Evolutionary conservation across 1,140 invertebrate species (phyloP), one percentile per base, ranked within the genome.

Genomic region (Nasonia vitripennis): DNA sequence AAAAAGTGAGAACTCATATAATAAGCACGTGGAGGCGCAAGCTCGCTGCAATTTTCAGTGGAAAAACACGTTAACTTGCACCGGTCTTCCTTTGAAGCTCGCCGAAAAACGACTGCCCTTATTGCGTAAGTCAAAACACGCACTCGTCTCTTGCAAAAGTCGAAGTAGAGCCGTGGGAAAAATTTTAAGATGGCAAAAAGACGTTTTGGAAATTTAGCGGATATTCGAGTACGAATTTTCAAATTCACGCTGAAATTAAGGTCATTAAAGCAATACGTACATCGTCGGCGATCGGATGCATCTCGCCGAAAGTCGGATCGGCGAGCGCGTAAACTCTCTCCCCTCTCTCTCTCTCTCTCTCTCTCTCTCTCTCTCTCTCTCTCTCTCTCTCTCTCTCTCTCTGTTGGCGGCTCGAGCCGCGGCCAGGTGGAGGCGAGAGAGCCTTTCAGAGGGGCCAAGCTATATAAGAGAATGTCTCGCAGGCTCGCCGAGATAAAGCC

Each of bases 381-480:
- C 88, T 87, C 87, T 85, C 84, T 84, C 14, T 71, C 70, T 31
- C 70, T 31, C 83, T 27, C 27, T 27, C 27, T 80, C 86, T 78
- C 78, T 80, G 51, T 78, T 62, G 80, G 83, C 48, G 86, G 12
- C 74, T 81, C 87, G 81, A 86, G 73, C 77, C 89, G 34, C 45
- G 23, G 34, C 45, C 67, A 51, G 41, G 78, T 79, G 90, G 90
- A 91, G 91, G 92, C 91, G 90, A 62, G 7, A 62, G 92, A 88
- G 92, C 92, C 91, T 93, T 93, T 93, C 92, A 93, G 91, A 87
- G 83, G 87, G 87, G 87, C 88, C 88, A 88, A 87, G 90, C 90
- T 93, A 93, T 93, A 93, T 93, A 93, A 93, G 92, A 89, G 91
- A 92, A 90, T 89, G 92, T 88, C 90, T 87, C 88, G 88, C 87